Base-by-base conservation (phyloP, 1,140 invertebrate genomes). In the Arion vulgaris region DNA sequence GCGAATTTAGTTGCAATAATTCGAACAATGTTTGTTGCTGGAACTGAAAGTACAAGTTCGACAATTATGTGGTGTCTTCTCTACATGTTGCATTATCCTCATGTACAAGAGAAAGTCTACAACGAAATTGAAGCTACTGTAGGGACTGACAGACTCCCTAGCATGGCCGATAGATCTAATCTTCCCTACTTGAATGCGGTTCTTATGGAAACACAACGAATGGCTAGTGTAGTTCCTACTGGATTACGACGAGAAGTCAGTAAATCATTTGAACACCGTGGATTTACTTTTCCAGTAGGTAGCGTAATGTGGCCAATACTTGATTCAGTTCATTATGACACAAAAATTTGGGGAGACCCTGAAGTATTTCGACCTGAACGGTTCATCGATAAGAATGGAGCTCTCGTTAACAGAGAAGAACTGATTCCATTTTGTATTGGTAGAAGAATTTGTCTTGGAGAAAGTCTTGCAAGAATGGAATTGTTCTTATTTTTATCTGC, bases 11-110 rank as follows among this genome's bases (percentile, higher is more conserved):
- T 28, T 17, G n/a, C 51, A 0, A 39, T 82, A 0, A 85, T 89
- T 28, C 45, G 72, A 45, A 97, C 98, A 92, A 93, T 98, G 80
- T 97, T 96, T 88, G 96, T 97, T 0, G 97, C 97, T 41, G 96
- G 96, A 0, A 94, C 96, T 28, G 97, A 98, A 88, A 98, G 97
- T 0, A 96, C 96, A 0, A 92, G 96, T 39, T 95, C 95, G 0
- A 96, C 96, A 0, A 90, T 98, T 17, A 93, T 95, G 32, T 99
- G 97, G 97, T 95, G 96, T 85, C 91, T 98, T n/a, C 92, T 98
- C 5, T 95, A 95, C 85, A 94, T 98, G 93, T 95, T 96, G 0
- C 90, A 94, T 19, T 90, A 96, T 92, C 95, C 94, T 26, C 92
- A 95, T 2, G 94, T 95, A 95, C 71, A 72, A n/a, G 36, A 72